phyloP scores from a whole-genome alignment of 1,140 invertebrate genomes.

The Olivierus martensii region DNA sequence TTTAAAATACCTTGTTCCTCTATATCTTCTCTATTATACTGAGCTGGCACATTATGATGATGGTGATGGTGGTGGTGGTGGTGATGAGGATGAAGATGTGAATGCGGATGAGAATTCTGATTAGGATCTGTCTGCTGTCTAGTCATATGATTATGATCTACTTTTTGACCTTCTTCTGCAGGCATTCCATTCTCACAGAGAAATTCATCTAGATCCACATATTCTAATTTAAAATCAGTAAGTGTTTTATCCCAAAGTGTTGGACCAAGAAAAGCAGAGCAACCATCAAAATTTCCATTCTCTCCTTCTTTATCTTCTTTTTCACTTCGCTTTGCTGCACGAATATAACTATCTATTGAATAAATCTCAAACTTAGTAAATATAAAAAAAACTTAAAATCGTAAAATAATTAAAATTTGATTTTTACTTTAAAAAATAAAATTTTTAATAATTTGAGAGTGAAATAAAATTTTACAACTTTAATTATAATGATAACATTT shows the following conservation, averaged over 20 bases:
- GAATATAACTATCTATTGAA: neutral
- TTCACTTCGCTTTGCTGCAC: neutral
- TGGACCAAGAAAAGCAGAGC: constrained; percentile 83
- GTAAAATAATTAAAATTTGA: no score
- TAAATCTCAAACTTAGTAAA: neutral
- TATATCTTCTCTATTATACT: neutral
- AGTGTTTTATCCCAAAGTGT: constrained; percentile 87
- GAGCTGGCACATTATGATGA: neutral
- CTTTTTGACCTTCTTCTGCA: neutral
- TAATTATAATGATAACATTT: no score
- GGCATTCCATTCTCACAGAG: constrained; percentile 71
- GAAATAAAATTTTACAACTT: no score
- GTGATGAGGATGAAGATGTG: neutral
- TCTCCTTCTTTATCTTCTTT: constrained; percentile 17
- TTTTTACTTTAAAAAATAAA: no score
- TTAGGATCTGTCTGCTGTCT: neutral
- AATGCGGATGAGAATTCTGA: neutral
- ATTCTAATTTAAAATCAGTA: constrained; percentile 85
- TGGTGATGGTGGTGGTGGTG: neutral
- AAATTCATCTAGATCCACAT: constrained; percentile 92
- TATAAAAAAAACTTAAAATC: no score
- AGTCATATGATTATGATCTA: neutral
- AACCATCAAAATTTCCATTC: constrained; percentile 48
- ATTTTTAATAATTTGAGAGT: no score
- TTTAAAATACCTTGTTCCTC: no score